phyloP scores from a whole-genome alignment of 2,113 vertebrate species.

The Rhinolophus sinicus region DNA sequence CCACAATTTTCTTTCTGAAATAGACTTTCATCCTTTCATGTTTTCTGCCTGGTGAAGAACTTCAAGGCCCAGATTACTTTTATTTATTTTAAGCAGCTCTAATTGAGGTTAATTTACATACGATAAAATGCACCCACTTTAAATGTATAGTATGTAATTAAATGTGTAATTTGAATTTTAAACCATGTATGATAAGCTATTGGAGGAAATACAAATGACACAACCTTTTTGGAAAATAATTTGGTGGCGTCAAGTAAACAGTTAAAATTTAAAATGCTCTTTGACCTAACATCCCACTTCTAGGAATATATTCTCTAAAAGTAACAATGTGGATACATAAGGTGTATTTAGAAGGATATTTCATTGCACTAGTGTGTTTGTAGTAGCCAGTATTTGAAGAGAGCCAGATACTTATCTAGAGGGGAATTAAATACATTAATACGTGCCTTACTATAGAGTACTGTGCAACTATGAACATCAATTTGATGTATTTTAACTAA shows the following conservation, averaged over 20 bases:
- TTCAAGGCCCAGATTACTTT: background rate
- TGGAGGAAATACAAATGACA: background rate
- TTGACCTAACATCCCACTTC: background rate
- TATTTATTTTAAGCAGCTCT: background rate
- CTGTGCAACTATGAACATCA: background rate
- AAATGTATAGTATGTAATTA: background rate
- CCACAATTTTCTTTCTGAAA: background rate
- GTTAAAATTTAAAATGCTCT: constrained; percentile 36
- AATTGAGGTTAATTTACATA: background rate
- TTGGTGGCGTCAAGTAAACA: background rate
- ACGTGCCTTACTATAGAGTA: background rate
- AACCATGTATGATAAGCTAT: background rate
- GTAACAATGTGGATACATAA: background rate
- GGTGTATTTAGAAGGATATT: background rate
- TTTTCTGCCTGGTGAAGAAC: background rate
- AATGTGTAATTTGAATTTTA: constrained; percentile 21
- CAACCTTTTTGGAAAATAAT: background rate
- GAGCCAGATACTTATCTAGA: background rate
- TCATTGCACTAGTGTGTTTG: background rate
- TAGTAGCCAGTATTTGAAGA: background rate
- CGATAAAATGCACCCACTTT: background rate
- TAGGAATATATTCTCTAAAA: background rate
- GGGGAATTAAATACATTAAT: background rate
- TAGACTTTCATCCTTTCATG: background rate
- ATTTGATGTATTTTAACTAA: background rate